Evolutionary conservation across 2,113 vertebrate species (phyloP), one percentile per base, ranked within the genome.

Genomic region (Uria aalge): DNA sequence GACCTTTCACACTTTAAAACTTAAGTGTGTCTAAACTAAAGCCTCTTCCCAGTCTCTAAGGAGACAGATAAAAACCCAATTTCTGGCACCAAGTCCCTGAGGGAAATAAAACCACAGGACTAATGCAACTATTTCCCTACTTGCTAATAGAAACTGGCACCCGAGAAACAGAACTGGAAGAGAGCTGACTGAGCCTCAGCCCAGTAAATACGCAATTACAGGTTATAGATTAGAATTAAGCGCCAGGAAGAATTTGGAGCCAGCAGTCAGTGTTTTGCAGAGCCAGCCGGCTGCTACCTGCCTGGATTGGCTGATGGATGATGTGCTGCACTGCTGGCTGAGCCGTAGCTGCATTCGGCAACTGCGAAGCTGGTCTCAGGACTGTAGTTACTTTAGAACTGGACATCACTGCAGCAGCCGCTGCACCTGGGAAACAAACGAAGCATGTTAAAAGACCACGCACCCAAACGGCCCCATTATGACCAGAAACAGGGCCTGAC

Each of bases 361-460:
- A 81, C 93, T 98, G 98, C 21, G 99, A 99, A 14, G 99, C 99
- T 78, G 99, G 99, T 77, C 99, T 98, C 79, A 99, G 97, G 57
- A 99, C 99, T 7, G 99, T 99, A 34, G 99, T 99, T 11, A 99
- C 99, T 98, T 99, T 99, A 67, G 99, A 99, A 92, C 99, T 99
- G 89, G 99, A 99, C 99, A 99, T 99, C 76, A 99, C 99, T 47
- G 99, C 99, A 87, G 99, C 99, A 67, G 99, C 99, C 6, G 99
- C 99, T 63, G 99, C 99, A 76, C 99, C 99, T 99, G 62, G 64
- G 69, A 92, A 93, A 81, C 40, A 95, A 96, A 87, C 4, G 57
- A 80, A 40, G 7, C 0, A 0, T 3, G 53, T 93, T 92, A 93
- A n/a, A 82, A 71, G 5, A 55, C 27, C 0, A 0, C 2, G 29